phyloP scores from a whole-genome alignment of 2,797 vertebrate species.

The Schizopygopsis malacanthus region DNA sequence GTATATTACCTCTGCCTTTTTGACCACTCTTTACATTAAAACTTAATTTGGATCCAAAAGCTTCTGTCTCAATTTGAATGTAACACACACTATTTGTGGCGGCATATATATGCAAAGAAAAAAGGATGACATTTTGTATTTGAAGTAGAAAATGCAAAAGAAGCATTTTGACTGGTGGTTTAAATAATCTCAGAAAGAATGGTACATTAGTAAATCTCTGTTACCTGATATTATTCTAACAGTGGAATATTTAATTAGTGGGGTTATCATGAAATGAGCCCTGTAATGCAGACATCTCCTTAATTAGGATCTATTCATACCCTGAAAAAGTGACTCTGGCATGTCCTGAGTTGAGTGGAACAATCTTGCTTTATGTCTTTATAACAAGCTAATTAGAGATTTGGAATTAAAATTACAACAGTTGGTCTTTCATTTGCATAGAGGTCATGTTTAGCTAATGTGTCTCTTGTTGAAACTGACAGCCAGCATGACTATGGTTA shows the following conservation, averaged over 20 bases:
- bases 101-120: too few species aligned
- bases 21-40: too few species aligned
- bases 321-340: constrained; percentile 66
- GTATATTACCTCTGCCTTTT: too few species aligned
- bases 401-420: constrained; percentile 80
- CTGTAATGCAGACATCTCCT: constrained; percentile 45
- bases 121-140: not conserved
- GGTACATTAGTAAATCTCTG: not conserved
- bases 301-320: constrained; percentile 67
- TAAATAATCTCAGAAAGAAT: not conserved
- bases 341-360: constrained; percentile 71
- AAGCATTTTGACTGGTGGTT: not conserved
- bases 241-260: not conserved
- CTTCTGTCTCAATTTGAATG: too few species aligned
- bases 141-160: not conserved
- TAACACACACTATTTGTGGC: too few species aligned
- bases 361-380: constrained; percentile 71
- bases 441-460: constrained; percentile 90
- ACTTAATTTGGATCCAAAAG: too few species aligned
- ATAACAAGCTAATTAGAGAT: constrained; percentile 72
- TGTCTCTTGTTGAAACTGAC: constrained; percentile 84
- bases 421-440: constrained; percentile 82
- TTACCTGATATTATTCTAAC: not conserved
- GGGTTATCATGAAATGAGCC: constrained; percentile 59
- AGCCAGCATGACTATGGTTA: constrained; percentile 85